Evolutionary conservation across 2,888 invertebrate genomes (phyloP), one percentile per base, ranked within the genome.

Genomic region (Lasius fuliginosus): DNA sequence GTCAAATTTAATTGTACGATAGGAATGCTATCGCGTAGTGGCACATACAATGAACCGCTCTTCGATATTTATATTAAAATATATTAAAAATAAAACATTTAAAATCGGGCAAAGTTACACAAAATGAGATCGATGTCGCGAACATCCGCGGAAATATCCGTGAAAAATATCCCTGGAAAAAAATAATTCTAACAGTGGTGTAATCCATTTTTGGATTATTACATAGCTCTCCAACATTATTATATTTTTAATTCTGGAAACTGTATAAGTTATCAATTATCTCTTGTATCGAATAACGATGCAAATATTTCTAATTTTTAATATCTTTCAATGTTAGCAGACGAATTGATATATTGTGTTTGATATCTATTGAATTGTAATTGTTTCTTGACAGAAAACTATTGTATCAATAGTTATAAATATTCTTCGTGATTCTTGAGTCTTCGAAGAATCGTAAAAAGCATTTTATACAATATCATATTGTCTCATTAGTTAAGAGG

Each of bases 1-100:
- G 84, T 83, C 86, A 69, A 56, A 71, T 74, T 88, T 88, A 86
- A 88, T 86, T 87, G 83, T 85, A 33, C 69, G 77, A 9, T 46
- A 85, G 84, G 88, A 88, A 83, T 88, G 82, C 69, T 69, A 69
- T 77, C 82, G 86, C 73, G 67, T 40, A 74, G 58, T 75, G 18
- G 12, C 12, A 42, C 60, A 65, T 60, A 86, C 88, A 87, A 88
- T 86, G 83, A 81, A 15, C 65, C 18, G 53, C 64, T 81, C 36
- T 62, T 74, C 73, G 86, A 88, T 87, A 88, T 88, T 88, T 88
- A 86, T 23, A 23, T 23, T 23, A 23, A 23, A 23, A 23, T 23
- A 23, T 23, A 23, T 23, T 23, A 0, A 23, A 23, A 23, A 23
- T 77, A 62, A 74, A 77, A 74, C 60, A 18, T 58, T 79, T 68